phyloP scores from a whole-genome alignment of 2,888 invertebrate species.

The Lasioglossum calceatum region DNA sequence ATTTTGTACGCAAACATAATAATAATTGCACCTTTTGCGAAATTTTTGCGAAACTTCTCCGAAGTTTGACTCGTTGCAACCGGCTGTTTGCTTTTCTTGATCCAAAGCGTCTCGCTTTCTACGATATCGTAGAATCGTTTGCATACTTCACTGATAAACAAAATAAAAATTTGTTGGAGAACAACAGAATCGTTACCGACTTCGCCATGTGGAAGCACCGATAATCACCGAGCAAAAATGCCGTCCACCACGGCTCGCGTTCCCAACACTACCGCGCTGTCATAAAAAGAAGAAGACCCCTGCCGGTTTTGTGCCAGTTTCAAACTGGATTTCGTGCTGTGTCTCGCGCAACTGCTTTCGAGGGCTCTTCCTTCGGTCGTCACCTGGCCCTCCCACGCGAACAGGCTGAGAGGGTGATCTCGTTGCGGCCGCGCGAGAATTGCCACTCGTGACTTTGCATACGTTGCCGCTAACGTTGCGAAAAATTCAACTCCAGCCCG shows the following conservation, averaged over 20 bases:
- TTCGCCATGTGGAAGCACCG: neutral
- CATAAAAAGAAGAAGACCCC: neutral
- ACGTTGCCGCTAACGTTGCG: slow-evolving; percentile 61
- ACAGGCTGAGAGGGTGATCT: slow-evolving; percentile 53
- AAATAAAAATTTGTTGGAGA: neutral
- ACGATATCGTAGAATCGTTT: slow-evolving; percentile 85
- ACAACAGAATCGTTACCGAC: neutral
- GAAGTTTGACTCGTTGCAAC: slow-evolving; percentile 82
- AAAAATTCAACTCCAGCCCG: slow-evolving; percentile 47
- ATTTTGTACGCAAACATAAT: slow-evolving; percentile 81
- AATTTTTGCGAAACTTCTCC: slow-evolving; percentile 78
- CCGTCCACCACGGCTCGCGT: neutral
- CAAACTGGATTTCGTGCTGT: slow-evolving; percentile 73
- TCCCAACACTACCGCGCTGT: neutral
- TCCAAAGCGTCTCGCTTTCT: slow-evolving; percentile 82
- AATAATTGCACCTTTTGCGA: slow-evolving; percentile 80
- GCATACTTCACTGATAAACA: slow-evolving; percentile 82
- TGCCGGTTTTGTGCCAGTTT: slow-evolving; percentile 66
- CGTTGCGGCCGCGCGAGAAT: slow-evolving; percentile 60
- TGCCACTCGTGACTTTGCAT: slow-evolving; percentile 69
- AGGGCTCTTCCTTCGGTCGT: slow-evolving; percentile 34
- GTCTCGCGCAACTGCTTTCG: slow-evolving; percentile 58
- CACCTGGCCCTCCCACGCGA: neutral
- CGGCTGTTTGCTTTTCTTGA: slow-evolving; percentile 75
- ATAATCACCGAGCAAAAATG: neutral